phyloP scores from a whole-genome alignment of 2,797 vertebrate genomes.

The Lerista edwardsae region DNA sequence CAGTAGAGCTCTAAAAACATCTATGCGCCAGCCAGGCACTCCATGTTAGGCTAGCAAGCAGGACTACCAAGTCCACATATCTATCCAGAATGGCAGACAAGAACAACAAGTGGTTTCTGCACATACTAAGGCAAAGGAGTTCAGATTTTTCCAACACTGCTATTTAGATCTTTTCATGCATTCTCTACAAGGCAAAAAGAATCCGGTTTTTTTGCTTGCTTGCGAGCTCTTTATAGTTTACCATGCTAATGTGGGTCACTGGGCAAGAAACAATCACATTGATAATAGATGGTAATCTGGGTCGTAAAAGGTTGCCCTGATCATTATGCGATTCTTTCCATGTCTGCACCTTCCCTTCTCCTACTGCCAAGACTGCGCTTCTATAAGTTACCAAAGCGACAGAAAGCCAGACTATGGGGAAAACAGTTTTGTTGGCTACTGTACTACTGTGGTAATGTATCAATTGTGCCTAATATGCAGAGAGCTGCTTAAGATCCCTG shows the following conservation, averaged over 20 bases:
- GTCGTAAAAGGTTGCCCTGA: background rate
- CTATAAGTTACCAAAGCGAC: background rate
- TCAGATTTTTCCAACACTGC: background rate
- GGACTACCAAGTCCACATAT: background rate
- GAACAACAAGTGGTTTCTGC: background rate
- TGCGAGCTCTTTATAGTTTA: background rate
- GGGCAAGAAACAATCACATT: background rate
- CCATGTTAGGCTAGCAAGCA: no score
- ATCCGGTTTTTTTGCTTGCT: background rate
- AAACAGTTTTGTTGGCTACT: background rate
- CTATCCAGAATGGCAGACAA: background rate
- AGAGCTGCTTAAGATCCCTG: background rate
- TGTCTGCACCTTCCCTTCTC: background rate
- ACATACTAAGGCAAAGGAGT: background rate
- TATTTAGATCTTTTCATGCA: background rate
- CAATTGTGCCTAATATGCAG: background rate
- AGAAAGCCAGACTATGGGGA: background rate
- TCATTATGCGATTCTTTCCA: background rate
- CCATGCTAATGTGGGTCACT: background rate
- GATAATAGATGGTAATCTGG: background rate
- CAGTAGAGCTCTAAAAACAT: background rate
- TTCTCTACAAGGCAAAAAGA: background rate
- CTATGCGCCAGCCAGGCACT: background rate
- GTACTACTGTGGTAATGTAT: no score
- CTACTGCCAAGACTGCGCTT: no score